Evolutionary conservation across 2,113 vertebrate genomes (phyloP).

Genomic region (Columba janthina): DNA sequence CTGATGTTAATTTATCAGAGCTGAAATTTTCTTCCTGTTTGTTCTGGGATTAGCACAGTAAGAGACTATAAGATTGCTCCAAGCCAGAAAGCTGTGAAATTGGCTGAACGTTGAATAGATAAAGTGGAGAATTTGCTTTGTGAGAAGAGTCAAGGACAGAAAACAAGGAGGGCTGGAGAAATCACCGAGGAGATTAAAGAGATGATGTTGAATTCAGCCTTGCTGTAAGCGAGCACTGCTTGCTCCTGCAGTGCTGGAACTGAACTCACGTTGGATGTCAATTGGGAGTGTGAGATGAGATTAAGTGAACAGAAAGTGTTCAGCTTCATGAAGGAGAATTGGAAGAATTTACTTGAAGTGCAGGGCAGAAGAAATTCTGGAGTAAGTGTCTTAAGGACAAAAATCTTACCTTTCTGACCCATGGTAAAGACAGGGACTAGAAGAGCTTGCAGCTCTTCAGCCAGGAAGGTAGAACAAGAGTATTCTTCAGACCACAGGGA

Average conservation of each 20-base stretch:
- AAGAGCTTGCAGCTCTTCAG: not conserved
- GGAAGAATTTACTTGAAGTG: not conserved
- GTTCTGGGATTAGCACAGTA: conserved; percentile 22
- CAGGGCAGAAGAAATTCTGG: not conserved
- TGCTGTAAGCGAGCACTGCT: not conserved
- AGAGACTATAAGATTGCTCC: conserved; percentile 10
- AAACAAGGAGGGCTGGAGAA: not conserved
- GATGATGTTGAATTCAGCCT: not conserved
- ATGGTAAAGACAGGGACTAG: not conserved
- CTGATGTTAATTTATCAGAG: not conserved
- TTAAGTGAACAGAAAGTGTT: not conserved
- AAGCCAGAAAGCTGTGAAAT: conserved; percentile 41
- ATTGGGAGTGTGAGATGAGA: not conserved
- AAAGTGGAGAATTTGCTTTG: not conserved
- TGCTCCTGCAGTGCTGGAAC: not conserved
- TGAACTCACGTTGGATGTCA: not conserved
- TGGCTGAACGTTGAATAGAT: conserved; percentile 2
- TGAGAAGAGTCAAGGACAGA: not conserved
- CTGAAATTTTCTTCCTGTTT: conserved; percentile 32
- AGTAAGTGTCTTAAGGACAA: not conserved
- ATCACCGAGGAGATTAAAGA: not conserved
- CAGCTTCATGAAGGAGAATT: not conserved
- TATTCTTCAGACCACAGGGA: not conserved
- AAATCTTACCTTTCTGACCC: not conserved
- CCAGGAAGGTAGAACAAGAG: not conserved